Percentiles rank a stretch among this genome's conserved stretches.
phyloP scores from a whole-genome alignment of 2,888 invertebrate species.

The Melitaea athalia region DNA sequence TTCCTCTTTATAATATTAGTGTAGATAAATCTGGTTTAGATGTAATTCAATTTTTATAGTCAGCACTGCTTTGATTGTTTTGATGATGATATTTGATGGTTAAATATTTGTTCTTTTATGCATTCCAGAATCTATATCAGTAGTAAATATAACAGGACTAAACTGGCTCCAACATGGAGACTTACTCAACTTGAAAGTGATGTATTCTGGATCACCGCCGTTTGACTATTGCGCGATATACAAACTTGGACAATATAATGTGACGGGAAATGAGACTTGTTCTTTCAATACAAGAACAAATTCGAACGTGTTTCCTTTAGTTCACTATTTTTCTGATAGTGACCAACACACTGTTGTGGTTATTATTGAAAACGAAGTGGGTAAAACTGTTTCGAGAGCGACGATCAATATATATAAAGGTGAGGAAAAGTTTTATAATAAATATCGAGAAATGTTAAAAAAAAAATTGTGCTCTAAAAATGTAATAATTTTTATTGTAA shows the following conservation, averaged over 20 bases:
- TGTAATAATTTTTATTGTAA: too few species aligned
- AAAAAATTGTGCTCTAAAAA: too few species aligned
- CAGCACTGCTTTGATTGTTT: too few species aligned
- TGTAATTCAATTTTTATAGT: too few species aligned
- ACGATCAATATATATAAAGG: conserved; percentile 93
- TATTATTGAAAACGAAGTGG: conserved; percentile 89
- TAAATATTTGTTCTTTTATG: background rate
- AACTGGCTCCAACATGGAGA: conserved; percentile 93
- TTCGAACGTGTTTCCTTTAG: conserved; percentile 84
- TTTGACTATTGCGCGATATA: conserved; percentile 87
- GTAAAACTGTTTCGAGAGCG: conserved; percentile 85
- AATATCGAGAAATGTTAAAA: too few species aligned
- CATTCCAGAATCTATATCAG: conserved; percentile 86
- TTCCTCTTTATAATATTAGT: too few species aligned
- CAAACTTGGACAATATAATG: conserved; percentile 84
- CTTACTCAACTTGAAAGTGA: conserved; percentile 85
- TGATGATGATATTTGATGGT: background rate
- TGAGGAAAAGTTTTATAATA: conserved; percentile 54
- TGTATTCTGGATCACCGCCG: conserved; percentile 89
- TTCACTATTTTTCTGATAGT: conserved; percentile 87
- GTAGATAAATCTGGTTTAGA: too few species aligned
- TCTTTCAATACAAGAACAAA: conserved; percentile 56
- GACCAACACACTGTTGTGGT: conserved; percentile 89
- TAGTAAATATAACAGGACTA: conserved; percentile 87
- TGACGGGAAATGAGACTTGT: conserved; percentile 91